Percentiles rank a stretch among this genome's conserved stretches.
Evolutionary conservation across 2,888 invertebrate species (phyloP).

Genomic region (Tanypteryx hageni): DNA sequence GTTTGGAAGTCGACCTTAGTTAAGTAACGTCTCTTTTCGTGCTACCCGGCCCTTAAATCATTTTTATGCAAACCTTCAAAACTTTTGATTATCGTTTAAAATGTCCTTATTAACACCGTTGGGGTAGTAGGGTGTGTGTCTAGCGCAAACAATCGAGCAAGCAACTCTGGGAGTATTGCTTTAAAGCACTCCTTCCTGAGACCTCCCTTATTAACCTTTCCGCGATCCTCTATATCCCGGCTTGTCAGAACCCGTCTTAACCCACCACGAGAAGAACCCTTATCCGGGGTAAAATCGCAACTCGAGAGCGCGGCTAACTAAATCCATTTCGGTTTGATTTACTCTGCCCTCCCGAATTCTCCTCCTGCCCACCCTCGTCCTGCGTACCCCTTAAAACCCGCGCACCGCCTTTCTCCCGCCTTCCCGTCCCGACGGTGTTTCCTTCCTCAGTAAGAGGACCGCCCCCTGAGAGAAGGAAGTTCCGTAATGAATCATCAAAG

Average conservation of each 20-base stretch:
- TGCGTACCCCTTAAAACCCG: too few species aligned
- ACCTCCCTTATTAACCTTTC: not conserved
- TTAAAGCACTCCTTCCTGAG: conserved; percentile 1
- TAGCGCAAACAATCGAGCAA: too few species aligned
- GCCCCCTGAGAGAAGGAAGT: not conserved
- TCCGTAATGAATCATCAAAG: conserved; percentile 32
- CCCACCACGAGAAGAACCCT: not conserved
- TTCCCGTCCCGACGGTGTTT: too few species aligned
- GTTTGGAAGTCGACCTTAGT: too few species aligned
- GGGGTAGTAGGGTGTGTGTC: too few species aligned
- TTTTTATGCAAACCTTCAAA: too few species aligned
- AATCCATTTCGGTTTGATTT: conserved; percentile 29
- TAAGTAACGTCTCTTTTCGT: too few species aligned
- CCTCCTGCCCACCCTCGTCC: not conserved
- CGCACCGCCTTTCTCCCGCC: too few species aligned
- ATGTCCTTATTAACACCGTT: too few species aligned
- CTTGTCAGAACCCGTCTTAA: not conserved
- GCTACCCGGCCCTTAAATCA: too few species aligned
- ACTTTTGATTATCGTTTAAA: too few species aligned
- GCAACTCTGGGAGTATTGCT: not conserved
- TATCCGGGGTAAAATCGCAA: conserved; percentile 4
- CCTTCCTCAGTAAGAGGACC: not conserved
- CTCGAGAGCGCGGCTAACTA: not conserved
- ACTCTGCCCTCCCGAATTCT: not conserved
- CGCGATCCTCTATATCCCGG: not conserved